Percentiles rank a stretch among this genome's conserved stretches.
phyloP scores from a whole-genome alignment of 1,140 invertebrate genomes.

The Drosophila virilis region DNA sequence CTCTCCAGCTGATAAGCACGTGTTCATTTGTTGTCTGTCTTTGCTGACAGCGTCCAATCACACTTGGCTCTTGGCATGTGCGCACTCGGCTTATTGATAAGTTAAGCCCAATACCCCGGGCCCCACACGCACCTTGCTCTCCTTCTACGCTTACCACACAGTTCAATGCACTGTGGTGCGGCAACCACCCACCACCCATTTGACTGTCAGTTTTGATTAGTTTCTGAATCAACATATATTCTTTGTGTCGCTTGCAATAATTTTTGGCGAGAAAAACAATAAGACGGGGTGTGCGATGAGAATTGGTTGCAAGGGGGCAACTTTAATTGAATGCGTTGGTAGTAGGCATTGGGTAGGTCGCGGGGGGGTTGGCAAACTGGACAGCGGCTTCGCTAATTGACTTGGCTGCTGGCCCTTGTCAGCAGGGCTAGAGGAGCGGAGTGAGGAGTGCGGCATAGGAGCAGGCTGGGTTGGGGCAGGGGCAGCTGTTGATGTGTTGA shows the following conservation, averaged over 20 bases:
- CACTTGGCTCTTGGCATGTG: conserved; percentile 7
- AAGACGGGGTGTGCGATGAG: background rate
- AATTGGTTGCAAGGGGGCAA: conserved; percentile 3
- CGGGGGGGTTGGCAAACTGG: background rate
- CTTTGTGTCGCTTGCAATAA: conserved; percentile 2
- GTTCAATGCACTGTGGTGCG: conserved; percentile 27
- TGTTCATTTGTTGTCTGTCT: conserved; percentile 30
- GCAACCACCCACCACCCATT: background rate
- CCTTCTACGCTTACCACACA: background rate
- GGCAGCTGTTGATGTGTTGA: conserved; percentile 66
- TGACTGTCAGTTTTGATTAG: conserved; percentile 8
- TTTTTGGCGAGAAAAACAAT: background rate
- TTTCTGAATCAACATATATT: conserved; percentile 2
- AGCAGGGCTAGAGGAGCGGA: conserved; percentile 10
- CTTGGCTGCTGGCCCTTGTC: conserved; percentile 36
- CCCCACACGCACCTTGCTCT: too few relatives aligned
- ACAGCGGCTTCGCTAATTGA: conserved; percentile 64
- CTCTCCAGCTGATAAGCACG: conserved; percentile 60
- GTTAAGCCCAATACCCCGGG: background rate
- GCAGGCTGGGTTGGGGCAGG: background rate
- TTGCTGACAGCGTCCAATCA: conserved; percentile 6
- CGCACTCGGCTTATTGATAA: conserved; percentile 19
- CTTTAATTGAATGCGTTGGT: conserved; percentile 53
- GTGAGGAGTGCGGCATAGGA: too few relatives aligned
- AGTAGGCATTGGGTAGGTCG: background rate